Base-by-base conservation (phyloP, 2,888 invertebrate species). In the Eustalomyia histrio region DNA sequence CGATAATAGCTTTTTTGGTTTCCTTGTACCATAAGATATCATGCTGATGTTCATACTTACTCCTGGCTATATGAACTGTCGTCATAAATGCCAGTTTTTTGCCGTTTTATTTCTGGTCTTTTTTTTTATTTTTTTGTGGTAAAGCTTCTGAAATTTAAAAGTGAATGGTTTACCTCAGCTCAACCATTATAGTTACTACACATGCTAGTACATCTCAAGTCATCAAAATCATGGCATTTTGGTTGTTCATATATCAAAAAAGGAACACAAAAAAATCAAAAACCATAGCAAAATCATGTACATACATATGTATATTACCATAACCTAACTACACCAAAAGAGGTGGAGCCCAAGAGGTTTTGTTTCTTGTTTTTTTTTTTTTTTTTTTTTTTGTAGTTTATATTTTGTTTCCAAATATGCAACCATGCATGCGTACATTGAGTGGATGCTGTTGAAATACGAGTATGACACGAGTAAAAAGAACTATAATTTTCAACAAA, bases 81-180 rank as follows among this genome's bases (percentile, higher is more conserved):
- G 64, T 84, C 76, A 83, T 82, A 83, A 83, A 29, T 78, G 83
- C 83, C 84, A 85, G 83, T 61, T 53, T 43, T 33, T 61, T 52
- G 9, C 4, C 60, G 10, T 39, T 47, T 47, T 47, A 29, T 10
- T 67, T 52, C 10, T 52, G 52, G 17, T n/a, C 47, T 6, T 35
- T 71, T 39, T 63, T 69, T 74, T 50, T 17, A 24, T 14, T 64
- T 43, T 64, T 43, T 78, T 60, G 1, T 72, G 43, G 33, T 78
- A 35, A 21, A 64, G 35, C 33, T 73, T 73, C 63, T 61, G 73
- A 68, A 78, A 60, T 67, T 65, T 65, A 73, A 69, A 79, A 79
- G 79, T 74, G 74, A 74, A 74, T 73, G 80, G 76, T 76, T 76
- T 69, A 69, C 73, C 76, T 58, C 65, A 76, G 47, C 60, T 58